These are phyloP conservation scores for Lepidotrigona ventralis DNA, from an alignment of 1,140 invertebrate species.

Conservation along the genomic window DNA sequence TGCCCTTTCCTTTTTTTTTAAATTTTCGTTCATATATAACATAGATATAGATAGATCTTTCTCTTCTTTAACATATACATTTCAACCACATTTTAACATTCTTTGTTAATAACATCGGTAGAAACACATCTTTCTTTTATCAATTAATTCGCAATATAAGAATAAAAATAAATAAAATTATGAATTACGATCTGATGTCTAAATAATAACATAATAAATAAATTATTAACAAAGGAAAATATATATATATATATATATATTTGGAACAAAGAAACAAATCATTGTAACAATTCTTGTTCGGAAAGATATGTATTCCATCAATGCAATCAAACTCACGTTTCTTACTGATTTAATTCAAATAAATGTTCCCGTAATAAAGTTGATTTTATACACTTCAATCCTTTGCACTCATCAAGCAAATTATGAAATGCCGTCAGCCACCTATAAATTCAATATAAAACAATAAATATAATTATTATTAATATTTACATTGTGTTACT, in stretches of 20 bases:
- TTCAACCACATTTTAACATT: slow-evolving; percentile 21
- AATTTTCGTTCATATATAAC: slow-evolving; percentile 16
- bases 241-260: no score
- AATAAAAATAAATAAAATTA: neutral
- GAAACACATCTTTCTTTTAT: slow-evolving; percentile 9
- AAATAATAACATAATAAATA: neutral
- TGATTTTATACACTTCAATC: neutral
- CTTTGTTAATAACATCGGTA: neutral
- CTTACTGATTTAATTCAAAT: slow-evolving; percentile 16
- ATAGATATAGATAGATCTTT: neutral
- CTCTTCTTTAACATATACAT: slow-evolving; percentile 29
- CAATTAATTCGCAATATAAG: neutral
- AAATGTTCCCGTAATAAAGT: neutral
- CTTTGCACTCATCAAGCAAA: slow-evolving; percentile 22
- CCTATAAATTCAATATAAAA: slow-evolving; percentile 3
- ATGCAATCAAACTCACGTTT: neutral
- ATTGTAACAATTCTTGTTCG: neutral
- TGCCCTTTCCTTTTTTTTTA: slow-evolving; percentile 16
- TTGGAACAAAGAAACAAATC: neutral
- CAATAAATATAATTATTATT: slow-evolving; percentile 20
- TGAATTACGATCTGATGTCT: neutral
- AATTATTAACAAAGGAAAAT: neutral
- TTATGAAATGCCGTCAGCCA: neutral
- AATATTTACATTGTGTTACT: neutral
- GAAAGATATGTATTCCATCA: slow-evolving; percentile 1